phyloP scores from a whole-genome alignment of 2,888 invertebrate genomes.

The Ormyrus labotus region DNA sequence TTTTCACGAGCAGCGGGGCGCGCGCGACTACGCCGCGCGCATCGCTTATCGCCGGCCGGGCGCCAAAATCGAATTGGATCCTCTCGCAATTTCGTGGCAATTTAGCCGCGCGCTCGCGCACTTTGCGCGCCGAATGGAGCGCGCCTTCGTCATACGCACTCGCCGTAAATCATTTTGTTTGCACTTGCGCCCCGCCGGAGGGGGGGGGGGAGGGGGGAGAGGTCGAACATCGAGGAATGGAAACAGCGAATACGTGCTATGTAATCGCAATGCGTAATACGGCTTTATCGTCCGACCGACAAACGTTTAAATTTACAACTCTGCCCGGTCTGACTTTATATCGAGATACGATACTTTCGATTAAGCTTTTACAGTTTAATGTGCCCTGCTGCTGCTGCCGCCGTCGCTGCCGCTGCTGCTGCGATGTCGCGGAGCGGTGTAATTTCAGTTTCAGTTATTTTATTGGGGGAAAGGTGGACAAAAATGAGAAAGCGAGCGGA shows the following conservation, averaged over 20 bases:
- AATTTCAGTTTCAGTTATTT: too few species aligned
- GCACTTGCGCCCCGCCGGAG: background rate
- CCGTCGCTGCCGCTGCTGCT: too few species aligned
- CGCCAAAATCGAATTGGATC: conserved; percentile 27
- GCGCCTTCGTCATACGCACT: conserved; percentile 16
- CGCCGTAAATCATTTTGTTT: conserved; percentile 46
- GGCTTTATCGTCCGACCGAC: conserved; percentile 11
- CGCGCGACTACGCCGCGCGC: background rate
- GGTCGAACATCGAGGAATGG: conserved; percentile 3
- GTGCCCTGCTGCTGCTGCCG: too few species aligned
- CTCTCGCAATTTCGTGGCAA: conserved; percentile 48
- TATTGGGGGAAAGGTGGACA: too few species aligned
- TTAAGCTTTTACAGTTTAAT: too few species aligned
- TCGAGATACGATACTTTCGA: background rate
- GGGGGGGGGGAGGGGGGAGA: too few species aligned
- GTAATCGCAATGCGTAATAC: background rate
- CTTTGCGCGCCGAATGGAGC: background rate
- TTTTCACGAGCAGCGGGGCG: background rate
- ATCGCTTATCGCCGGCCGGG: conserved; percentile 6
- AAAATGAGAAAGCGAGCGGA: too few species aligned
- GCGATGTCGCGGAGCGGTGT: too few species aligned
- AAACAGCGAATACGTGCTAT: background rate
- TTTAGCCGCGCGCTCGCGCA: conserved; percentile 5
- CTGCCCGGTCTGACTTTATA: background rate
- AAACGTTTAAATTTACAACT: conserved; percentile 7